phyloP scores from a whole-genome alignment of 2,113 vertebrate species.

The Romanogobio albipinnatus region DNA sequence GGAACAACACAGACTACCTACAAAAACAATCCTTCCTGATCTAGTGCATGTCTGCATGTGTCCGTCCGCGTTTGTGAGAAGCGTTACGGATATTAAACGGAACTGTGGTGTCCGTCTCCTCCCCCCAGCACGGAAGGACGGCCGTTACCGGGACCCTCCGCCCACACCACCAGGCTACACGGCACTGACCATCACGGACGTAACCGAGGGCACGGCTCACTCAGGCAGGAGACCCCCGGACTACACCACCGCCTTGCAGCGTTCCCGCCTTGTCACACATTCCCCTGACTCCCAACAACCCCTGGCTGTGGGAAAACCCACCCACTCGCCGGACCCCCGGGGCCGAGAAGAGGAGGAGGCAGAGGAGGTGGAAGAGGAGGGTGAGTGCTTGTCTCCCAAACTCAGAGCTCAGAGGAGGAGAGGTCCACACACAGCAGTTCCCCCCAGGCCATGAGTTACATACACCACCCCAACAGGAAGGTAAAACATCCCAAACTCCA shows the following conservation, averaged over 20 bases:
- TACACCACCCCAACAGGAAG: conserved; percentile 72
- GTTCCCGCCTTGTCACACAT: conserved; percentile 92
- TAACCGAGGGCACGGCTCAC: conserved; percentile 83
- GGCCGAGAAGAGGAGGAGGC: conserved; percentile 57
- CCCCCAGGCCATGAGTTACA: conserved; percentile 75
- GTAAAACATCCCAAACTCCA: conserved; percentile 68
- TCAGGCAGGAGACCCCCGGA: conserved; percentile 90
- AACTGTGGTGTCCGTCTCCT: conserved; percentile 39
- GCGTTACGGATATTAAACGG: conserved; percentile 6
- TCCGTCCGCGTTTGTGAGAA: background rate
- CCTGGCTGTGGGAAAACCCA: conserved; percentile 69
- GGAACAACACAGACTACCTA: background rate
- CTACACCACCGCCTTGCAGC: conserved; percentile 95
- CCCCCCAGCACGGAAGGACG: conserved; percentile 88
- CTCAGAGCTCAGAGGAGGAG: conserved; percentile 79
- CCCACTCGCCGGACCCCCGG: conserved; percentile 10
- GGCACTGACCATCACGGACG: conserved; percentile 91
- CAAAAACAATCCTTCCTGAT: conserved; percentile 9
- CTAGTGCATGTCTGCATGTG: conserved; percentile 34
- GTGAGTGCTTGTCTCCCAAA: conserved; percentile 86
- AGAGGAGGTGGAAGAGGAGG: conserved; percentile 84
- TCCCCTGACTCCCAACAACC: conserved; percentile 82
- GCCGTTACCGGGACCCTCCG: conserved; percentile 92
- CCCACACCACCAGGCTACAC: conserved; percentile 95
- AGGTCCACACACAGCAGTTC: conserved; percentile 70